These are phyloP conservation scores for Antedon bifida DNA, from an alignment of 35 echinoderm and acorn worm genomes.

Conservation along the genomic window DNA sequence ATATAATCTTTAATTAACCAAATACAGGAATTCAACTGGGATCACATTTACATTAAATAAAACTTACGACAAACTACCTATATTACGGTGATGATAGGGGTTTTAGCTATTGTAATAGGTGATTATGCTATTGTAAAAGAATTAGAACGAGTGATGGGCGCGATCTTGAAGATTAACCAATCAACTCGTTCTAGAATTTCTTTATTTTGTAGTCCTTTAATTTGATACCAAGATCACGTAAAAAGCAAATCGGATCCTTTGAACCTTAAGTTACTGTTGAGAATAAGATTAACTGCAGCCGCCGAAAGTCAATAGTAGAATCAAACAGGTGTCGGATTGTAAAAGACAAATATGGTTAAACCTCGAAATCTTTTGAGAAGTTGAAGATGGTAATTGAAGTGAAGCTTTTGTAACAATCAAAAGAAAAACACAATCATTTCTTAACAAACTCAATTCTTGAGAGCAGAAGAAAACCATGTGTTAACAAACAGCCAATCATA, in stretches of 20 bases:
- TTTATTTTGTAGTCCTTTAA: neutral
- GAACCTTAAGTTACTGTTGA: neutral
- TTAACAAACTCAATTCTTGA: neutral
- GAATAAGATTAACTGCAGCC: neutral
- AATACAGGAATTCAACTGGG: too few species aligned
- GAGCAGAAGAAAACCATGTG: neutral
- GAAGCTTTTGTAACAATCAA: neutral
- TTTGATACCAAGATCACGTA: neutral
- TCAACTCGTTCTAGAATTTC: neutral
- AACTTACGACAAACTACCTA: too few species aligned
- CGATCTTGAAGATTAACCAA: neutral
- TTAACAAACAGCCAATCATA: neutral
- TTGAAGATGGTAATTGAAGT: neutral
- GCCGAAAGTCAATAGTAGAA: neutral
- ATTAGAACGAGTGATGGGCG: neutral
- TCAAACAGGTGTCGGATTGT: neutral
- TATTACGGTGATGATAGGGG: too few species aligned
- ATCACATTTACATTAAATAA: too few species aligned
- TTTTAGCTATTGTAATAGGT: neutral
- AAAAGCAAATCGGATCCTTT: neutral
- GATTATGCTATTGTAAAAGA: neutral
- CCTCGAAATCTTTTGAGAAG: neutral
- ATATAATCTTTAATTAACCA: too few species aligned
- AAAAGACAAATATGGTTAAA: neutral
- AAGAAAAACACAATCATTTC: neutral